phyloP scores from a whole-genome alignment of 1,140 invertebrate genomes.

The Drosophila nannoptera region DNA sequence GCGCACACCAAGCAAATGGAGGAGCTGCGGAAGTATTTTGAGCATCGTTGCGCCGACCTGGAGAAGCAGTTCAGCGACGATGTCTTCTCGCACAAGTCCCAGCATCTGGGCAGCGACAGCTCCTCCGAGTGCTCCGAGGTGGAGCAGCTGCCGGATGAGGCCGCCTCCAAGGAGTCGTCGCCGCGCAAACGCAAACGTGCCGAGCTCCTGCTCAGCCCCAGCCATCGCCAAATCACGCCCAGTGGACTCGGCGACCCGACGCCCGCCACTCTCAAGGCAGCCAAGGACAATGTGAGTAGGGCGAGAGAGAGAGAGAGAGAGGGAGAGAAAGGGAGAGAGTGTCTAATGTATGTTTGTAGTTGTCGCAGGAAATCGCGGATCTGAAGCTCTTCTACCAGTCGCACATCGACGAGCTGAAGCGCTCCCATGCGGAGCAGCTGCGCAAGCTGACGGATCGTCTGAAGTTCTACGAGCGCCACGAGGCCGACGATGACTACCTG shows the following conservation, averaged over 20 bases:
- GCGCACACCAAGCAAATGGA: slow-evolving; percentile 87
- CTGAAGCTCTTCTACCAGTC: slow-evolving; percentile 69
- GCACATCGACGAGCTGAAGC: slow-evolving; percentile 68
- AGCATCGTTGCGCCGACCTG: slow-evolving; percentile 87
- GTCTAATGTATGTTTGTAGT: slow-evolving; percentile 12
- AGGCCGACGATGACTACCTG: slow-evolving; percentile 75
- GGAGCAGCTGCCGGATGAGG: slow-evolving; percentile 65
- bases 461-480: slow-evolving; percentile 63
- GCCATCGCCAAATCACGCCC: slow-evolving; percentile 74
- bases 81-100: slow-evolving; percentile 85
- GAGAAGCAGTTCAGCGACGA: slow-evolving; percentile 88
- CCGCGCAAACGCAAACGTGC: slow-evolving; percentile 67
- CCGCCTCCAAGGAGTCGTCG: slow-evolving; percentile 56
- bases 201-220: slow-evolving; percentile 69
- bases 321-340: background rate
- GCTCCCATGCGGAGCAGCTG: slow-evolving; percentile 58
- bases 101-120: slow-evolving; percentile 66
- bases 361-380: slow-evolving; percentile 55
- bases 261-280: slow-evolving; percentile 19
- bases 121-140: slow-evolving; percentile 71
- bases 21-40: slow-evolving; percentile 87
- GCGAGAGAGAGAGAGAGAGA: too few relatives aligned
- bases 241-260: slow-evolving; percentile 27
- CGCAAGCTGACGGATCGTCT: slow-evolving; percentile 62
- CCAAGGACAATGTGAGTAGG: slow-evolving; percentile 32